Percentiles rank a stretch among this genome's conserved stretches.
phyloP scores from a whole-genome alignment of 2,888 invertebrate species.

The Phyllotreta cruciferae region DNA sequence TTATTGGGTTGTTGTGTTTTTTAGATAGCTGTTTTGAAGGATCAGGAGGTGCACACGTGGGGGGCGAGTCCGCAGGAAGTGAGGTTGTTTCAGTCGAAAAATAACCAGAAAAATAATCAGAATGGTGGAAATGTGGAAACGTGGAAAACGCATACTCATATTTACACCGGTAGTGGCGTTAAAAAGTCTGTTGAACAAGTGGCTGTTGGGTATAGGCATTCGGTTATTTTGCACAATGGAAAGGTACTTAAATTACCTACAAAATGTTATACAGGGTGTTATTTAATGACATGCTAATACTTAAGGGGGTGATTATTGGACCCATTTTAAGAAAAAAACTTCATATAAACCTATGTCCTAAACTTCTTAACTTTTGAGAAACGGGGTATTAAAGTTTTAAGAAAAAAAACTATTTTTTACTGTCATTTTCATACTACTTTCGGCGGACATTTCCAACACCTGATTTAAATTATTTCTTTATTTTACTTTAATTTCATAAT shows the following conservation, averaged over 20 bases:
- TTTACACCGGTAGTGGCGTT: conserved; percentile 51
- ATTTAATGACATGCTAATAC: background rate
- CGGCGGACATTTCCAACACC: too few relatives aligned
- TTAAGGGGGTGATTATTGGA: too few relatives aligned
- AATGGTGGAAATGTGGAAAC: conserved; percentile 47
- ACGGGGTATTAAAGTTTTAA: too few relatives aligned
- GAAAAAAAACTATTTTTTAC: too few relatives aligned
- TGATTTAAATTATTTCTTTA: too few relatives aligned
- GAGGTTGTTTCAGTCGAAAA: conserved; percentile 65
- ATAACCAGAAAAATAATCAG: conserved; percentile 47
- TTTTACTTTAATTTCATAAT: too few relatives aligned
- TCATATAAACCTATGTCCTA: too few relatives aligned
- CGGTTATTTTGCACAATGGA: conserved; percentile 59
- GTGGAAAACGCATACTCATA: conserved; percentile 56
- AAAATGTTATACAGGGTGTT: too few relatives aligned
- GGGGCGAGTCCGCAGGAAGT: conserved; percentile 80
- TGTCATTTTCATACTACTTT: too few relatives aligned
- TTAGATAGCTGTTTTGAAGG: conserved; percentile 71
- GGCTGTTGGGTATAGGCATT: conserved; percentile 84
- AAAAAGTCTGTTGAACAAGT: conserved; percentile 49
- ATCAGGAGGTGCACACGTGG: conserved; percentile 76
- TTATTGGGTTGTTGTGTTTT: too few relatives aligned
- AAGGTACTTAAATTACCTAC: conserved; percentile 39
- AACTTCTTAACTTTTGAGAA: too few relatives aligned
- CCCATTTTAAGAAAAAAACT: too few relatives aligned